Conservation (phyloP, 2,888 invertebrate species). For the Lacanobia wlatinum region DNA sequence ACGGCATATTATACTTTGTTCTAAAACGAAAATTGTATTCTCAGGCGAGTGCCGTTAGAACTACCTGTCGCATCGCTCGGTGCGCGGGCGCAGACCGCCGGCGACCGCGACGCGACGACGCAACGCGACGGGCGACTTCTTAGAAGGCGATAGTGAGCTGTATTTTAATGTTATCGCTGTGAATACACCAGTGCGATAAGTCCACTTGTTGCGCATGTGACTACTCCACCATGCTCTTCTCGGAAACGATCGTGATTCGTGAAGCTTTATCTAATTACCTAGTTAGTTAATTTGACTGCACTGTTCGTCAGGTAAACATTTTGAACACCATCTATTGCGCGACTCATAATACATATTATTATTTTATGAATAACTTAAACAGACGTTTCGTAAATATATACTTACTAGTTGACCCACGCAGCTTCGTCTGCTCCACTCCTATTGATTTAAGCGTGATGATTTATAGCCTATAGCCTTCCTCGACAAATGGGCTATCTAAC, state of each 20-base stretch:
- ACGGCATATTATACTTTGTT: conserved; percentile 77
- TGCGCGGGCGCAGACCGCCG: conserved; percentile 61
- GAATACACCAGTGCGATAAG: conserved; percentile 85
- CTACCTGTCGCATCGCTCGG: conserved; percentile 85
- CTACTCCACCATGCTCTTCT: conserved; percentile 80
- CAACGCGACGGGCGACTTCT: conserved; percentile 80
- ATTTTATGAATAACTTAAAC: conserved; percentile 34
- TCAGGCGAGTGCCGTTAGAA: conserved; percentile 86
- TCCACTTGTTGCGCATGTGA: conserved; percentile 84
- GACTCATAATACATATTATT: too few relatives aligned
- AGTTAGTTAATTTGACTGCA: conserved; percentile 60
- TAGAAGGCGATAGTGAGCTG: conserved; percentile 87
- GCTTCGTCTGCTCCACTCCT: too few relatives aligned
- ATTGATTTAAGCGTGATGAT: too few relatives aligned
- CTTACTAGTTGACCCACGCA: too few relatives aligned
- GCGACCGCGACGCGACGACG: conserved; percentile 57
- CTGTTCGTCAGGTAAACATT: conserved; percentile 58
- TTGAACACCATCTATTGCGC: conserved; percentile 36
- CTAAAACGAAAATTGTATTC: conserved; percentile 85
- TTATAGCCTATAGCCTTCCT: too few relatives aligned
- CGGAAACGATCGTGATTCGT: conserved; percentile 78
- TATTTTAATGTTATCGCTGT: conserved; percentile 89
- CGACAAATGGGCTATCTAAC: too few relatives aligned
- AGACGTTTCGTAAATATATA: conserved; percentile 23
- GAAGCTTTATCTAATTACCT: conserved; percentile 77